Base-by-base conservation (phyloP, 2,113 vertebrate species). In the Rhabdomys dilectus region DNA sequence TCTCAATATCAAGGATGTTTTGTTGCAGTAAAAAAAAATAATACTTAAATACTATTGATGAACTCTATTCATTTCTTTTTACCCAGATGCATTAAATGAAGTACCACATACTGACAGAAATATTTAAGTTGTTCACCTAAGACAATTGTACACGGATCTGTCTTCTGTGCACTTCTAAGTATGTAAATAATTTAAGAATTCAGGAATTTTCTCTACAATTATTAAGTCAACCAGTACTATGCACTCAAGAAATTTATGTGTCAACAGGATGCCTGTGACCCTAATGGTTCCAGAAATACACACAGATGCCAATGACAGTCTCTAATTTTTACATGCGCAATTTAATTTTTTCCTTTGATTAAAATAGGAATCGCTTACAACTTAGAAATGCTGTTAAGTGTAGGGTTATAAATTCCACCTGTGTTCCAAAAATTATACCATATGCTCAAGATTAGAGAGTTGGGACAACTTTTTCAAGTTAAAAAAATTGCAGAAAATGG, bases 311-410 rank as follows among this genome's bases (percentile, higher is more conserved):
- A 76, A 95, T 7, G 39, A 19, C 36, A 86, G 56, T 92, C 34
- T 56, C 72, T 70, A 88, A 91, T 89, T 88, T 66, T 42, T 31
- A 85, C 60, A 90, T 31, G n/a, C 15, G 42, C 81, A 89, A 86
- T 95, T 86, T 93, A 39, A 36, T 39, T 73, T 94, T 96, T 75
- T 21, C 64, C 56, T 87, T 73, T 91, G 81, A 93, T 95, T 93
- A 87, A 92, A 85, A 81, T 72, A 72, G 84, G 96, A 94, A 86
- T 86, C 34, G 72, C 60, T 78, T 9, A 88, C 51, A 90, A 91
- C 58, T 91, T 93, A 92, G 9, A 88, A 95, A 0, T 96, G 53
- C 80, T 95, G 21, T 87, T 91, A 86, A 85, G 82, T 77, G 93
- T 94, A 92, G 76, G 80, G 19, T 62, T 88, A 88, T 13, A 82